phyloP scores from a whole-genome alignment of 2,888 invertebrate genomes.

The Poecilus cupreus region DNA sequence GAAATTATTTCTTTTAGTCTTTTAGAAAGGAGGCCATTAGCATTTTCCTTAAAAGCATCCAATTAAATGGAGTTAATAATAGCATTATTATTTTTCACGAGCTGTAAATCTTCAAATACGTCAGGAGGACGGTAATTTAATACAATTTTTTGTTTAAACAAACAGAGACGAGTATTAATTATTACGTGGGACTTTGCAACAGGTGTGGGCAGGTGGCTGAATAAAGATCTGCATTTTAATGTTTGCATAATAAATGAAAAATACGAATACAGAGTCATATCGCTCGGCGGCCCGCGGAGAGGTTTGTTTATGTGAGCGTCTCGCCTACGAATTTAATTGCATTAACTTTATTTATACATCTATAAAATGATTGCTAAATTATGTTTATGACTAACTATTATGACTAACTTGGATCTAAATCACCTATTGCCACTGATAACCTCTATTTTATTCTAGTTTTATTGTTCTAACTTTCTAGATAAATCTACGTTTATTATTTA shows the following conservation, averaged over 20 bases:
- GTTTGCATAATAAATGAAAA: conserved; percentile 45
- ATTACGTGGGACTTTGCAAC: conserved; percentile 25
- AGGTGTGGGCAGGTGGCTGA: conserved; percentile 47
- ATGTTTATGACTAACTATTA: conserved; percentile 8
- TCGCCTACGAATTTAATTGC: conserved; percentile 35
- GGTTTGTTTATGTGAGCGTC: conserved; percentile 11
- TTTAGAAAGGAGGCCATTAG: conserved; percentile 15
- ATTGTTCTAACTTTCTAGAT: no score
- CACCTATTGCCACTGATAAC: not conserved
- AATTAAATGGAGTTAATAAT: conserved; percentile 27
- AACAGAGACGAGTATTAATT: conserved; percentile 44
- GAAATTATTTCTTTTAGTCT: not conserved
- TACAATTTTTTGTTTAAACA: conserved; percentile 30
- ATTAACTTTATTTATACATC: conserved; percentile 31
- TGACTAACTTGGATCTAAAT: not conserved
- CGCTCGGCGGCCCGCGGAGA: not conserved
- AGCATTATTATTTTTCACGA: not conserved
- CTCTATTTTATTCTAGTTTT: not conserved
- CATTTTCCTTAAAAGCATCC: conserved; percentile 35
- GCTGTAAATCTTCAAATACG: conserved; percentile 42
- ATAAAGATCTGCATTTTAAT: conserved; percentile 46
- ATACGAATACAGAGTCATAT: not conserved
- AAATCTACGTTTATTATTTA: no score
- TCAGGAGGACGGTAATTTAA: conserved; percentile 49
- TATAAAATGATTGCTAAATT: conserved; percentile 21